Evolutionary conservation across 2,113 vertebrate genomes (phyloP), one percentile per base, ranked within the genome.

Genomic region (Boulengeromyrus knoepffleri): DNA sequence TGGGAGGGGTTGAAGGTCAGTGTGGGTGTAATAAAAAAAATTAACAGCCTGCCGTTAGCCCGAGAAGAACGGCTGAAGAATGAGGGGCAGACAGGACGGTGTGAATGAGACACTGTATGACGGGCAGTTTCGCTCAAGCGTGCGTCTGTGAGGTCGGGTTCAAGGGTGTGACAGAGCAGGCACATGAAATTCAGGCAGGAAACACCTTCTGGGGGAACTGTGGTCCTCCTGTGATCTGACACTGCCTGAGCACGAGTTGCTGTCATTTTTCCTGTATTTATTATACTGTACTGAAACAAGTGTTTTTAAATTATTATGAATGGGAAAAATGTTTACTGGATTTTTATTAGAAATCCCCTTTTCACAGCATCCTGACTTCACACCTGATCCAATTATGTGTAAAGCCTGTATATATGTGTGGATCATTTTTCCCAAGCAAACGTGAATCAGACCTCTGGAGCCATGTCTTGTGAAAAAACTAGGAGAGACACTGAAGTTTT

Each of bases 11-110:
- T 31, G 66, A 86, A 90, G 85, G 56, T 70, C 42, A 87, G 42
- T 52, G 85, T 90, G 84, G 39, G 84, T 74, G 58, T 52, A 90
- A 90, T 90, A 46, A 90, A 90, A 58, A 80, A 87, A 87, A 87
- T 90, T 46, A 90, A 85, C 85, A 90, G 36, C 74, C 36, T 19
- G 74, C 74, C 7, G 36, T 80, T 80, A 80, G 36, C 62, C 62
- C 1, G 10, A 70, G 62, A 70, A 70, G 62, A 31, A 70, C 3
- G 27, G 62, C n/a, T 70, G 36, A 19, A 80, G 74, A 42, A 19
- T 36, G 13, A 80, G 74, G 36, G 74, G 6, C 13, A 8, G 36
- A 42, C 74, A 19, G 36, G 17, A 19, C 13, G 1, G 13, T 17
- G 27, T 39, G 36, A 19, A 19, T 42, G 74, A 80, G 74, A 80